Evolutionary conservation across 2,797 vertebrate species (phyloP).

Genomic region (Nyctalus aviator): DNA sequence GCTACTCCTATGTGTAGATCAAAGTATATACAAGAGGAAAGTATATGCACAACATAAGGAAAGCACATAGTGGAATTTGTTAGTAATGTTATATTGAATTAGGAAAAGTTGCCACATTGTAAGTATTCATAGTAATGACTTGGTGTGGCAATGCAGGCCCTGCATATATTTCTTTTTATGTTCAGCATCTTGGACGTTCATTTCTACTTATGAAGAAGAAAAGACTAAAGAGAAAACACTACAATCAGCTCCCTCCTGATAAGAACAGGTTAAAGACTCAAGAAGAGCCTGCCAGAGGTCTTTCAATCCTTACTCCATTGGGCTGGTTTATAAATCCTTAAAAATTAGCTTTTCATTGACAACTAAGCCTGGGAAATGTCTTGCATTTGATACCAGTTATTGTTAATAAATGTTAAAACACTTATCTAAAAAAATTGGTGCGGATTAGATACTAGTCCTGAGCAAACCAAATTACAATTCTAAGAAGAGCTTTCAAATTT

Average conservation of each 20-base stretch:
- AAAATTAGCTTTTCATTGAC: slow-evolving; percentile 86
- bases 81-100: slow-evolving; percentile 1
- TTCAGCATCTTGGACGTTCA: slow-evolving; percentile 50
- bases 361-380: slow-evolving; percentile 81
- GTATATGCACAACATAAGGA: background rate
- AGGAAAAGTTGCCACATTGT: background rate
- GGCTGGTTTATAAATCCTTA: slow-evolving; percentile 78
- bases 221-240: slow-evolving; percentile 70
- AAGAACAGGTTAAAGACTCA: slow-evolving; percentile 68
- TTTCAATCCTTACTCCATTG: slow-evolving; percentile 80
- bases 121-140: slow-evolving; percentile 52
- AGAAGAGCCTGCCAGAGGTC: slow-evolving; percentile 77
- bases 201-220: slow-evolving; percentile 70
- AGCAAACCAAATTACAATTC: slow-evolving; percentile 68
- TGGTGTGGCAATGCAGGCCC: background rate
- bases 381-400: slow-evolving; percentile 77
- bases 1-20: background rate
- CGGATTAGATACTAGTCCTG: slow-evolving; percentile 72
- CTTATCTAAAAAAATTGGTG: slow-evolving; percentile 69
- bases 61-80: background rate
- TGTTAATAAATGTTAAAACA: slow-evolving; percentile 80
- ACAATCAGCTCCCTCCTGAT: slow-evolving; percentile 64
- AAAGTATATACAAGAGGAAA: background rate
- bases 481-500: slow-evolving; percentile 80
- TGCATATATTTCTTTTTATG: slow-evolving; percentile 68